These are phyloP conservation scores for Lordiphosa andalusiaca DNA, from an alignment of 2,888 invertebrate species.

Conservation along the genomic window DNA sequence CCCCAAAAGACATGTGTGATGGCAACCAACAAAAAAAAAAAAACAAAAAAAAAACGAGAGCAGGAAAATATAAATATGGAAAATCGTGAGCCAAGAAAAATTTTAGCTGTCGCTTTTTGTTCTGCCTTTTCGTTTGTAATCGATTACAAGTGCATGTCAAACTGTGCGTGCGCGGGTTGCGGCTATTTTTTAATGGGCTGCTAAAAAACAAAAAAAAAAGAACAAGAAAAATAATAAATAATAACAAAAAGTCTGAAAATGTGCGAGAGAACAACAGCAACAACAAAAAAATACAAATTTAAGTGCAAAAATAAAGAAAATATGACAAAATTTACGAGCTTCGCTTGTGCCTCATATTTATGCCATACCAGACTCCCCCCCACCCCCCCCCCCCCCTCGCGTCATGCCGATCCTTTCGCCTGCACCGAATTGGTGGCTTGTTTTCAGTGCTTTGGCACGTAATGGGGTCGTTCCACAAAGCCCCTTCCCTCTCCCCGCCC, in stretches of 20 bases:
- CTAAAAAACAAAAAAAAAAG: slow-evolving; percentile 65
- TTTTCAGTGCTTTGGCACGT: slow-evolving; percentile 72
- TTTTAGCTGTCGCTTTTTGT: slow-evolving; percentile 17
- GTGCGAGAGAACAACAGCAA: slow-evolving; percentile 23
- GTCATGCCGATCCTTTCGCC: not conserved
- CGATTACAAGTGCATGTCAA: slow-evolving; percentile 74
- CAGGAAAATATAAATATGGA: slow-evolving; percentile 47
- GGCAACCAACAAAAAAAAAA: slow-evolving; percentile 44
- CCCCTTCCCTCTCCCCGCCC: slow-evolving; percentile 7
- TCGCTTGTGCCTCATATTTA: slow-evolving; percentile 53
- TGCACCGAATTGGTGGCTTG: slow-evolving; percentile 42
- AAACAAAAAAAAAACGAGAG: slow-evolving; percentile 24
- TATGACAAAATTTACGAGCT: slow-evolving; percentile 72
- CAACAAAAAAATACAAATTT: slow-evolving; percentile 22
- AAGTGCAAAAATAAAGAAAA: slow-evolving; percentile 46
- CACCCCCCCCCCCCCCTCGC: not conserved
- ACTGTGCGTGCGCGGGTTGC: slow-evolving; percentile 68
- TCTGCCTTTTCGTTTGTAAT: slow-evolving; percentile 47
- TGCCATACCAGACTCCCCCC: slow-evolving; percentile 20
- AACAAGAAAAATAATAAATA: slow-evolving; percentile 40
- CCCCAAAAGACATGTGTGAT: slow-evolving; percentile 37
- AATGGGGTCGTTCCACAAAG: slow-evolving; percentile 64
- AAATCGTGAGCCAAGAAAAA: slow-evolving; percentile 70
- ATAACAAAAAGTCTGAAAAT: slow-evolving; percentile 17
- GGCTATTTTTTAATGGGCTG: slow-evolving; percentile 71